Evolutionary conservation across 2,113 vertebrate species (phyloP), one percentile per base, ranked within the genome.

Genomic region (Melospiza melodia): DNA sequence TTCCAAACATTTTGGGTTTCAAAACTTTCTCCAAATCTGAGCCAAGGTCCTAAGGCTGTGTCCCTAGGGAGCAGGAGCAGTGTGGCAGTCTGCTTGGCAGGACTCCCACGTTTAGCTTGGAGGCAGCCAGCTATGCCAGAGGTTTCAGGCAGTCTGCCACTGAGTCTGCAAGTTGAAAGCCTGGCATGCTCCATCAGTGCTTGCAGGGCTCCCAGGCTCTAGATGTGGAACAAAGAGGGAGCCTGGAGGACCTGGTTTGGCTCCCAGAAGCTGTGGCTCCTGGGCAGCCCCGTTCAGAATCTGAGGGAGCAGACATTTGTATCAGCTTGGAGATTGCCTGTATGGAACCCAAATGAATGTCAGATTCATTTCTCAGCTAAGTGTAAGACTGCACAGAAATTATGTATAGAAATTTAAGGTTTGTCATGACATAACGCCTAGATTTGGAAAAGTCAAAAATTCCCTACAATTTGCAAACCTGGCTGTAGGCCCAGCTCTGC

Each of bases 121-220:
- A 92, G 93, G 93, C 95, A 94, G 94, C 84, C 94, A 94, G 95
- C 91, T 83, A 44, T 95, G 95, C 96, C 96, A 97, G 95, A 95
- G 96, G 96, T 96, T 97, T 94, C 86, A 86, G 96, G 95, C 95
- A 92, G 68, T 59, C 95, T 96, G 96, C 95, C 95, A 96, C 68
- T 3, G 46, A 84, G 89, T 78, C 95, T 95, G 91, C 39, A 59
- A 93, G 83, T 41, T 18, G 4, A 90, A 86, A 96, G 93, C 65
- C 83, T 49, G 1, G 73, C 91, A 4, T 84, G 91, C 44, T 85
- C 93, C 93, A 59, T 33, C 76, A 59, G 2, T 4, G 1, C 72
- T 92, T 6, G 0, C 63, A 52, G 72, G 72, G 89, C 84, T 93
- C 44, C 51, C 65, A 39, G 65, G 55, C 86, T 55, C 76, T 77